Evolutionary conservation across 1,140 invertebrate genomes (phyloP).

Genomic region (Apis cerana): DNA sequence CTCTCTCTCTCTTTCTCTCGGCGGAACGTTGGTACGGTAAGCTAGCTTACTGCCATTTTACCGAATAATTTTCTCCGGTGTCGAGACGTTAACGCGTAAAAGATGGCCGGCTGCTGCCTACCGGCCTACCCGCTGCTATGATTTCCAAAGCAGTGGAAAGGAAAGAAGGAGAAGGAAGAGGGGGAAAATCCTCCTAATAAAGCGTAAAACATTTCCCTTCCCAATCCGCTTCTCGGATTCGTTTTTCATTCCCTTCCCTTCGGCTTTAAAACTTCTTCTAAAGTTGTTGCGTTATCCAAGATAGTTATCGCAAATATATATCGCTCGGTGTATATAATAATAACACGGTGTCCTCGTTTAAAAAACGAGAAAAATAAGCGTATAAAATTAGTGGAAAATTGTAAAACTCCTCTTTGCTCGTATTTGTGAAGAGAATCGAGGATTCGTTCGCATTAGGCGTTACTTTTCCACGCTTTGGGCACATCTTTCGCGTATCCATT

Average conservation of each 20-base stretch:
- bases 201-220: neutral
- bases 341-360: neutral
- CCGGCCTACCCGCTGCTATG: neutral
- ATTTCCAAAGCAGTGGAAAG: neutral
- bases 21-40: constrained; percentile 17
- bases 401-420: neutral
- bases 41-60: constrained; percentile 49
- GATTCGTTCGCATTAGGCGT: too few relatives aligned
- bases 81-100: constrained; percentile 39
- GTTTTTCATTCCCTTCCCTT: neutral
- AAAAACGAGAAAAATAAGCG: neutral
- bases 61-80: constrained; percentile 52
- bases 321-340: neutral
- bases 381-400: neutral
- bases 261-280: neutral
- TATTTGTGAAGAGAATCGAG: neutral
- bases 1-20: too few relatives aligned
- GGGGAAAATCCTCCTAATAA: neutral
- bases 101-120: constrained; percentile 11
- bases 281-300: neutral
- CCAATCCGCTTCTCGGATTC: neutral
- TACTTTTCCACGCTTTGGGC: too few relatives aligned
- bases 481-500: too few relatives aligned
- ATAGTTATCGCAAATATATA: neutral
- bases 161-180: too few relatives aligned